A percentile compares a stretch with the other conserved stretches of the same genome.
Conservation (phyloP, 2,113 vertebrate species). For the Catharus bicknelli region DNA sequence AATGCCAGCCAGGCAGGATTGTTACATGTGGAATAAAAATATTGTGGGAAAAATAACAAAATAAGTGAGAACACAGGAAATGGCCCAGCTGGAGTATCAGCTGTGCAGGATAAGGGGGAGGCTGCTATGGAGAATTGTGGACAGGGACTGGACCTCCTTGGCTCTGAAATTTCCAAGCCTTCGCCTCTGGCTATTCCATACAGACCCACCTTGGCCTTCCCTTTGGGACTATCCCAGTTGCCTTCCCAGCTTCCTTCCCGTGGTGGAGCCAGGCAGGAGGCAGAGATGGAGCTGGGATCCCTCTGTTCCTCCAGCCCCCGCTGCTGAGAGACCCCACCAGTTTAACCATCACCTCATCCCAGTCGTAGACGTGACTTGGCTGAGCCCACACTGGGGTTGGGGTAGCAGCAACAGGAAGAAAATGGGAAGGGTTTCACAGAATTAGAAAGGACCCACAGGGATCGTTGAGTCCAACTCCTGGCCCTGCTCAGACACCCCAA, state of each 20-base stretch:
- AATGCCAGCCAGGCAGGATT: neutral
- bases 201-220: neutral
- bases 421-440: neutral
- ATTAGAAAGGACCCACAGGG: neutral
- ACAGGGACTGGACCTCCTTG: neutral
- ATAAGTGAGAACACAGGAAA: neutral
- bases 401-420: neutral
- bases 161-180: neutral
- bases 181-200: neutral
- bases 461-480: neutral
- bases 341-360: neutral
- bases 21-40: neutral
- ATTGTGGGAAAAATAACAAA: neutral
- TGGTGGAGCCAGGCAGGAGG: neutral
- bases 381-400: neutral
- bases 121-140: neutral
- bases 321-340: neutral
- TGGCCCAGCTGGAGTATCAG: neutral
- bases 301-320: neutral
- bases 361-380: fast-evolving
- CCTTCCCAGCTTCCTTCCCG: neutral
- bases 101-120: neutral
- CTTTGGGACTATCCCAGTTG: neutral
- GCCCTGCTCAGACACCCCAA: neutral
- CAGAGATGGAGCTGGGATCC: neutral